These are phyloP conservation scores for Cyaniris semiargus DNA, from an alignment of 2,888 invertebrate species.

Conservation along the genomic window DNA sequence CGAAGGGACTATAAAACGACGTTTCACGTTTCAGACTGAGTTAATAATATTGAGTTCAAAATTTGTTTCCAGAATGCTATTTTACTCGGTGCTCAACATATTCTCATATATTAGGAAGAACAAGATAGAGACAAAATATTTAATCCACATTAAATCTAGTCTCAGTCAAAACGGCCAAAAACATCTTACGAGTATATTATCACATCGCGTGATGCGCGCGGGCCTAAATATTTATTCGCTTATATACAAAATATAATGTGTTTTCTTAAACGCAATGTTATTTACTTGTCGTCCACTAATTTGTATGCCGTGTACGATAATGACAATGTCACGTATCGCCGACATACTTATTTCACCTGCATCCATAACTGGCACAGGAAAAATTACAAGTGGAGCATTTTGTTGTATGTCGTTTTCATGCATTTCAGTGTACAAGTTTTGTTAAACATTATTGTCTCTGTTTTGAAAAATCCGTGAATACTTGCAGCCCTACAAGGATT, in stretches of 20 bases:
- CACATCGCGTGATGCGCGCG: not conserved
- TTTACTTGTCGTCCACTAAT: conserved; percentile 47
- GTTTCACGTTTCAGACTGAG: too few species aligned
- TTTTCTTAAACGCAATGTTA: conserved; percentile 34
- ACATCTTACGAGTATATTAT: not conserved
- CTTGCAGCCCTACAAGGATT: not conserved
- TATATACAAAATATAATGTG: conserved; percentile 6
- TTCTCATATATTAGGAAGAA: too few species aligned
- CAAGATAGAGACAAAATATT: too few species aligned
- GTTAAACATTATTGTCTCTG: not conserved
- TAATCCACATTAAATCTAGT: too few species aligned
- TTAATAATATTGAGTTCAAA: too few species aligned
- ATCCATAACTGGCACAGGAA: conserved; percentile 33
- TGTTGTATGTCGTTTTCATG: conserved; percentile 5
- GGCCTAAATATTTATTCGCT: not conserved
- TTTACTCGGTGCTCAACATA: too few species aligned
- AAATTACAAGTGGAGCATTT: not conserved
- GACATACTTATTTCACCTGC: conserved; percentile 44
- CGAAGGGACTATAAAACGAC: too few species aligned
- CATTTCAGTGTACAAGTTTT: not conserved
- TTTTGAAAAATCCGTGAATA: not conserved
- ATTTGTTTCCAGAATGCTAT: too few species aligned
- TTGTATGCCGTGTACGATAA: conserved; percentile 54
- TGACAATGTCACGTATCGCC: conserved; percentile 60
- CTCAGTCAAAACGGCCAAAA: too few species aligned